phyloP scores from a whole-genome alignment of 2,113 vertebrate species.

The Calypte anna region DNA sequence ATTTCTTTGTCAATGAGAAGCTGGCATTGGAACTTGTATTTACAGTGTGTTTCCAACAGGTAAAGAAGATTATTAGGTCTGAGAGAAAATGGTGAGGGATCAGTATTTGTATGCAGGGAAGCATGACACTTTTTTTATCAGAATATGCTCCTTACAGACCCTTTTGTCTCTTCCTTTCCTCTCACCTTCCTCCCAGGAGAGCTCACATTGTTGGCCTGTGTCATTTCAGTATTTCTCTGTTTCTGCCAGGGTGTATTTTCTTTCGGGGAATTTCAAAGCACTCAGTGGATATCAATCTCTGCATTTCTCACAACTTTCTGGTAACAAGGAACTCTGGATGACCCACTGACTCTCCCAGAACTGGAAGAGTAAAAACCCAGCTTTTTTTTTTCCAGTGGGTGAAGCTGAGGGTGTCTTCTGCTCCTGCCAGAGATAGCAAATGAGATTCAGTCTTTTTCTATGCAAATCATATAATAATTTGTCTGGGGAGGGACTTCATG shows the following conservation, averaged over 20 bases:
- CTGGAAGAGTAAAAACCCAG: neutral
- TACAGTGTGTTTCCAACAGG: conserved; percentile 17
- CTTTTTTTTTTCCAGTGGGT: neutral
- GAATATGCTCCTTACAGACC: neutral
- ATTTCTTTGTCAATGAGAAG: conserved; percentile 22
- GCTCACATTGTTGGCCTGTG: neutral
- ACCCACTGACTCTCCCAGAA: neutral
- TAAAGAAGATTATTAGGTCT: neutral
- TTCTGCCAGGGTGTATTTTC: neutral
- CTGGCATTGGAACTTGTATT: neutral
- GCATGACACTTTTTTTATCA: neutral
- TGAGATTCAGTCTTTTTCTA: neutral
- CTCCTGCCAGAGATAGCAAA: neutral
- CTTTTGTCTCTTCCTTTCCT: neutral
- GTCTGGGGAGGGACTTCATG: neutral
- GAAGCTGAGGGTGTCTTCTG: neutral
- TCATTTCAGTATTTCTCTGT: neutral
- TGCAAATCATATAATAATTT: neutral
- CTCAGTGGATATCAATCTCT: neutral
- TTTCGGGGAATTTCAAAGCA: neutral
- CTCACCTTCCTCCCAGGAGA: neutral
- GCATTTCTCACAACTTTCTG: neutral
- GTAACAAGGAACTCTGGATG: neutral
- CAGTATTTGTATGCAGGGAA: neutral
- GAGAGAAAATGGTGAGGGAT: neutral